These are phyloP conservation scores for Buceros bicornis DNA, from an alignment of 2,797 vertebrate species.

Conservation along the genomic window DNA sequence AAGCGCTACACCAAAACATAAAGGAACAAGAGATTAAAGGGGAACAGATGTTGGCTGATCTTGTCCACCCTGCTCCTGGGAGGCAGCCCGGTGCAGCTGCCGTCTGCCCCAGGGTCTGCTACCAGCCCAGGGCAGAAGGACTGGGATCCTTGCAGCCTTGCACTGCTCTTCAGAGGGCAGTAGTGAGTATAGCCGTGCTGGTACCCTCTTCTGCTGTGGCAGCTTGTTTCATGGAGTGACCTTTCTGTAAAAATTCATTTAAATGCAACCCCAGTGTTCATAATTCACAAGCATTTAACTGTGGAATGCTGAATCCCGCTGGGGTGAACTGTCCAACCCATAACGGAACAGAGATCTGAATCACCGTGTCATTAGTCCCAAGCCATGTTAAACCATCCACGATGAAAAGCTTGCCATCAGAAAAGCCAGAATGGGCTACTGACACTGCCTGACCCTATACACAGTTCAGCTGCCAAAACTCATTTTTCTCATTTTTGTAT, in stretches of 20 bases:
- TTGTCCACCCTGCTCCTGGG: conserved; percentile 37
- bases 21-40: conserved; percentile 59
- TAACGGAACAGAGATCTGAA: background rate
- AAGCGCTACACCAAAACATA: conserved; percentile 28
- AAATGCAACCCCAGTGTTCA: background rate
- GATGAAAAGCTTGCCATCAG: background rate
- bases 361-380: background rate
- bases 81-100: conserved; percentile 28
- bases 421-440: background rate
- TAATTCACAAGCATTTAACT: background rate
- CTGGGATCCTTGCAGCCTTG: background rate
- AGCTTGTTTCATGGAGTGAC: background rate
- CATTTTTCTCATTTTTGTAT: background rate
- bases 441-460: background rate
- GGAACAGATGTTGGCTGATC: conserved; percentile 60
- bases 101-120: background rate
- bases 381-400: background rate
- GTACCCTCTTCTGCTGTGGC: background rate
- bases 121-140: background rate
- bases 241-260: background rate
- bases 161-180: background rate
- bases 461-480: background rate
- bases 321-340: background rate
- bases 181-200: background rate
- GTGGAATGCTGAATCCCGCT: background rate